phyloP scores from a whole-genome alignment of 1,140 invertebrate genomes.

The Trichonephila inaurata region DNA sequence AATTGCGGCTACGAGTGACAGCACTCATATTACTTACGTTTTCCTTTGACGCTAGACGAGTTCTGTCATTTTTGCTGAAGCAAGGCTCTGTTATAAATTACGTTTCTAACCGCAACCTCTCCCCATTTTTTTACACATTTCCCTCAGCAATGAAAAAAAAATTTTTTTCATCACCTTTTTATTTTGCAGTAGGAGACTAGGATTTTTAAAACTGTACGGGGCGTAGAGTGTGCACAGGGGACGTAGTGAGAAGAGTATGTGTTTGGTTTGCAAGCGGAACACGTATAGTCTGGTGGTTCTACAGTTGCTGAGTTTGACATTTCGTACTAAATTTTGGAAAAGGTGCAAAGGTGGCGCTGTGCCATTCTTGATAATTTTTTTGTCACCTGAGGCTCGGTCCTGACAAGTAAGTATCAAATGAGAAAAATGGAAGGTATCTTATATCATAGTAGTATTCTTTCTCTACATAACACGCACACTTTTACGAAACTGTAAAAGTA shows the following conservation, averaged over 20 bases:
- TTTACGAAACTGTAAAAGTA: too few relatives aligned
- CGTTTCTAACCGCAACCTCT: not conserved
- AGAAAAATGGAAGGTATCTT: not conserved
- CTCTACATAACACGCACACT: too few relatives aligned
- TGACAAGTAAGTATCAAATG: too few relatives aligned
- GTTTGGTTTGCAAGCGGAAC: not conserved
- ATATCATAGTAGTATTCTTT: not conserved
- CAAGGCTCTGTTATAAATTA: conserved; percentile 69
- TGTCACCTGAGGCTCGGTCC: too few relatives aligned
- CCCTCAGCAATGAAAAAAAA: not conserved
- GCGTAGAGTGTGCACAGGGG: not conserved
- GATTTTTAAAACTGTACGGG: not conserved
- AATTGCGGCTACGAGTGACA: conserved; percentile 65
- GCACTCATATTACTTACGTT: conserved; percentile 69
- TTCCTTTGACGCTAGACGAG: conserved; percentile 50
- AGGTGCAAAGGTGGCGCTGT: not conserved
- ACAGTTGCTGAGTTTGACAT: conserved; percentile 14
- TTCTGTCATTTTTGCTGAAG: conserved; percentile 74
- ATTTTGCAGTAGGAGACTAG: not conserved
- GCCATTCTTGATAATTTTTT: not conserved
- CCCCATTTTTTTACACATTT: not conserved
- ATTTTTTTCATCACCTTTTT: conserved; percentile 15
- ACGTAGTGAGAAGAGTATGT: not conserved
- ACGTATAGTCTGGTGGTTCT: not conserved
- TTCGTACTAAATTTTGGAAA: not conserved